phyloP scores from a whole-genome alignment of 2,113 vertebrate species.

The human (Homo sapiens) region GRCh38 chr12:20367001-20367500 shows the following conservation, averaged over 20 bases:
- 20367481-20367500: background rate
- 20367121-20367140: background rate
- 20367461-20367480: background rate
- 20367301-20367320: conserved; percentile 31
- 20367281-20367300: conserved; percentile 59
- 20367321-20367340: background rate
- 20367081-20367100: background rate
- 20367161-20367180: background rate
- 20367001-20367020: conserved; percentile 35
- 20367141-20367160: conserved; percentile 16
- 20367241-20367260: conserved; percentile 25
- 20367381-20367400: background rate
- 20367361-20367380: background rate
- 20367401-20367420: background rate
- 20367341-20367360: background rate
- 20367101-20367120: background rate
- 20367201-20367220: conserved; percentile 24
- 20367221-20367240: conserved; percentile 51
- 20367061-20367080: background rate
- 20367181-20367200: conserved; percentile 13
- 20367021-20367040: conserved; percentile 20
- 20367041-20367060: background rate
- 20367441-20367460: background rate
- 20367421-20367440: background rate
- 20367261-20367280: conserved; percentile 41